Percentiles rank a stretch among this genome's conserved stretches.
Conservation (phyloP, 2,113 vertebrate genomes). For the Penelope pileata region DNA sequence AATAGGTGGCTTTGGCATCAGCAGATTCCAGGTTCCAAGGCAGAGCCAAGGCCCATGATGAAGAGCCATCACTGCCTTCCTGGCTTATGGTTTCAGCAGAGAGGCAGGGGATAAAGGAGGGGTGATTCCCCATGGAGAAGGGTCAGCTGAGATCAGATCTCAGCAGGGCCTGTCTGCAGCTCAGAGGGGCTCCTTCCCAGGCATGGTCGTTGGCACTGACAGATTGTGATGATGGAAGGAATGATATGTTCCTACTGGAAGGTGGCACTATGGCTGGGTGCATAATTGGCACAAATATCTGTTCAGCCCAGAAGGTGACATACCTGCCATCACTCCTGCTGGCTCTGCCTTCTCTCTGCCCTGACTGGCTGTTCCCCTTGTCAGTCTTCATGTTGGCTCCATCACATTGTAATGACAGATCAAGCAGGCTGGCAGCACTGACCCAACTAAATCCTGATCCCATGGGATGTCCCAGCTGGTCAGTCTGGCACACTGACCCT, state of each 20-base stretch:
- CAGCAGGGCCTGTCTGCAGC: not conserved
- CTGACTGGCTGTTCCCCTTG: not conserved
- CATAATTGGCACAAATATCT: not conserved
- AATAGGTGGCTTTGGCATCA: not conserved
- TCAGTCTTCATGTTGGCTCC: not conserved
- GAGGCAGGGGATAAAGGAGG: not conserved
- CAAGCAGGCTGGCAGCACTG: not conserved
- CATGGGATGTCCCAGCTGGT: not conserved
- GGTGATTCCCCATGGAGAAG: not conserved
- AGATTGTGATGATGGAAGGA: not conserved
- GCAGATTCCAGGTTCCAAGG: not conserved
- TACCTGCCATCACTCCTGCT: not conserved
- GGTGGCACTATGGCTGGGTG: not conserved
- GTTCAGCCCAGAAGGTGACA: not conserved
- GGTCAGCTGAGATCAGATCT: not conserved
- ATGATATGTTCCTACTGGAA: not conserved
- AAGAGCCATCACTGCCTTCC: not conserved
- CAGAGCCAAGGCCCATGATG: not conserved
- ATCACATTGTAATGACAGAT: not conserved
- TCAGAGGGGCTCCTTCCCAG: not conserved
- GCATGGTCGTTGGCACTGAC: not conserved
- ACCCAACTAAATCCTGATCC: not conserved
- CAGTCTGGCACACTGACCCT: not conserved
- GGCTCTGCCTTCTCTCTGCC: not conserved
- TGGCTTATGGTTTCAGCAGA: not conserved